Evolutionary conservation across 2,113 vertebrate genomes (phyloP).

Genomic region (Patagioenas fasciata): DNA sequence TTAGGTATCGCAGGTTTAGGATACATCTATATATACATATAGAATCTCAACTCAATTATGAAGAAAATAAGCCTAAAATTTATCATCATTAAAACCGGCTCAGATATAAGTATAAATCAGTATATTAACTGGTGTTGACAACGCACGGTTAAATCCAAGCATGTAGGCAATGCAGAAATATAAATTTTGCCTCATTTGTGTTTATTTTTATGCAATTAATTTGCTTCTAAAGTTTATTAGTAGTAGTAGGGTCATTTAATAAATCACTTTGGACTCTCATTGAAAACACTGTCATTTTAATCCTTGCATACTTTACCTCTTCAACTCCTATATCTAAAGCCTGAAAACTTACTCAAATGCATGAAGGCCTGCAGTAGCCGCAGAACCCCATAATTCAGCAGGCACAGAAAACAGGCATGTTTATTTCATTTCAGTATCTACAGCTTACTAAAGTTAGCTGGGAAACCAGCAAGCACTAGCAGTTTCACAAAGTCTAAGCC

Average conservation of each 20-base stretch:
- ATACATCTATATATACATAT: background rate
- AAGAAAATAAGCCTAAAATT: background rate
- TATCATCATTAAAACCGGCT: background rate
- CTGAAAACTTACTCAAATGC: background rate
- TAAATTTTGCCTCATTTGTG: background rate
- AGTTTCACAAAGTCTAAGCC: background rate
- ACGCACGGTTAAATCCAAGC: background rate
- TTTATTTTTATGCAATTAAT: background rate
- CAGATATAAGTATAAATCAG: background rate
- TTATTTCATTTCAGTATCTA: background rate
- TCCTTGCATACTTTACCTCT: background rate
- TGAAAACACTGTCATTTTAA: background rate
- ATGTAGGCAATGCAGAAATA: background rate
- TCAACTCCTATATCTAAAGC: background rate
- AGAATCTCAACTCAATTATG: background rate
- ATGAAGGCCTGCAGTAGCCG: background rate
- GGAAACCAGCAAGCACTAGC: background rate
- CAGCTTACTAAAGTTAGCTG: background rate
- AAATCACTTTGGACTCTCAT: background rate
- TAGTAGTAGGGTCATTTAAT: background rate
- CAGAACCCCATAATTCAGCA: background rate
- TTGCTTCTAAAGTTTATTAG: background rate
- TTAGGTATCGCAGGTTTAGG: background rate
- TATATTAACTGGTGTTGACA: background rate
- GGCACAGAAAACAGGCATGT: slow-evolving; percentile 1